A percentile compares a stretch with the other conserved stretches of the same genome.
Conservation (phyloP, 2,797 vertebrate genomes). For the Ammospiza maritima region DNA sequence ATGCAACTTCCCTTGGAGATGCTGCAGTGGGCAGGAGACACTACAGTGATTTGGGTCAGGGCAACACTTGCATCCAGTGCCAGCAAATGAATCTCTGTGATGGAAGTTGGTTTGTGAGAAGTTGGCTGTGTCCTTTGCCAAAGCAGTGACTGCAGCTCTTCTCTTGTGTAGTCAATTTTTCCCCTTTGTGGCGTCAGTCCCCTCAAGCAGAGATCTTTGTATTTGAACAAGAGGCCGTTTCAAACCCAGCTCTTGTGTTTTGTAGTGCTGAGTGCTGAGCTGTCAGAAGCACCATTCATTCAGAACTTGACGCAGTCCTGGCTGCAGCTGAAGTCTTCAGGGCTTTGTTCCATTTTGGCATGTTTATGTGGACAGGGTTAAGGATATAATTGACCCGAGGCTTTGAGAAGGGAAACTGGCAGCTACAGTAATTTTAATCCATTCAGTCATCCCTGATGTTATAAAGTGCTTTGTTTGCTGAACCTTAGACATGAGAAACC, state of each 20-base stretch:
- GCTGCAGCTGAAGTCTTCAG: not conserved
- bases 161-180: not conserved
- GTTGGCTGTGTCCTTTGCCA: not conserved
- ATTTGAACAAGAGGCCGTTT: slow-evolving; percentile 20
- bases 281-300: slow-evolving; percentile 2
- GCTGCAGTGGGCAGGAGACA: not conserved
- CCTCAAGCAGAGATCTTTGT: not conserved
- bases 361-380: not conserved
- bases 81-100: not conserved
- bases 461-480: not conserved
- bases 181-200: fast-evolving
- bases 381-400: not conserved
- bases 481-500: slow-evolving; percentile 92
- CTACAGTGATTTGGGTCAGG: fast-evolving
- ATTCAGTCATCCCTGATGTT: not conserved
- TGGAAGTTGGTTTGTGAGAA: not conserved
- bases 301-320: not conserved
- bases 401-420: not conserved
- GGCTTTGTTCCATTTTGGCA: not conserved
- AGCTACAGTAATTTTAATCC: not conserved
- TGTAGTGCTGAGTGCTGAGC: not conserved
- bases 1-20: not conserved
- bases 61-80: fast-evolving
- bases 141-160: not conserved
- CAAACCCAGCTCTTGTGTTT: not conserved